Evolutionary conservation across 2,113 vertebrate species (phyloP).

Genomic region (Bos taurus): DNA sequence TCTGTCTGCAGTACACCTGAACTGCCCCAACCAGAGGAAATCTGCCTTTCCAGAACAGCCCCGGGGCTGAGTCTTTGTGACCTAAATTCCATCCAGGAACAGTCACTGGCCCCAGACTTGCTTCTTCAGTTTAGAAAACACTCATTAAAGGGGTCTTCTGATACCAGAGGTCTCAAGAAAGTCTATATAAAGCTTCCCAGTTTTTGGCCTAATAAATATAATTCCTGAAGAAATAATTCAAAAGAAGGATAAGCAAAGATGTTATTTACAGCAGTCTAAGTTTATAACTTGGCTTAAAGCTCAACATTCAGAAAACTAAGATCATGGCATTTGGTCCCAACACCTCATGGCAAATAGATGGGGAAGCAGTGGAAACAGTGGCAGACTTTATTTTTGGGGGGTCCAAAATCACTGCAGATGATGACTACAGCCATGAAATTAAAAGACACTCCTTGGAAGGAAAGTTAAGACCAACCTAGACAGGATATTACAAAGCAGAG

Average conservation of each 20-base stretch:
- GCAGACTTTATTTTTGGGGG: fast-evolving
- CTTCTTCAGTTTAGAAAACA: neutral
- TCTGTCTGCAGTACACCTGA: neutral
- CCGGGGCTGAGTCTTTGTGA: neutral
- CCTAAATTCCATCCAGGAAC: neutral
- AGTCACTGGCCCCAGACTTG: neutral
- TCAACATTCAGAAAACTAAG: neutral
- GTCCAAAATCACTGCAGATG: neutral
- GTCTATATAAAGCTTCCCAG: neutral
- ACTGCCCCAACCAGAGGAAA: neutral
- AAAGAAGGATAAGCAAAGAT: neutral
- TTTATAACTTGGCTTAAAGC: neutral
- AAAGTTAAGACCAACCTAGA: neutral
- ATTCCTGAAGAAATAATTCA: slow-evolving; percentile 16
- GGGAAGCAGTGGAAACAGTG: neutral
- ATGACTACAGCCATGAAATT: neutral
- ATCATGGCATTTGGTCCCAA: neutral
- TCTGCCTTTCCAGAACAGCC: neutral
- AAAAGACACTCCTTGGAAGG: neutral
- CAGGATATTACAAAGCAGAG: neutral
- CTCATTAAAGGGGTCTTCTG: neutral
- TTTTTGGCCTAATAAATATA: neutral
- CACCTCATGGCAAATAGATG: neutral
- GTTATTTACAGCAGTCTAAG: neutral
- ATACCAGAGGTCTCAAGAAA: neutral